Conservation (phyloP, 92 coral and sea anemone species). For the Zoanthus solanderi region DNA sequence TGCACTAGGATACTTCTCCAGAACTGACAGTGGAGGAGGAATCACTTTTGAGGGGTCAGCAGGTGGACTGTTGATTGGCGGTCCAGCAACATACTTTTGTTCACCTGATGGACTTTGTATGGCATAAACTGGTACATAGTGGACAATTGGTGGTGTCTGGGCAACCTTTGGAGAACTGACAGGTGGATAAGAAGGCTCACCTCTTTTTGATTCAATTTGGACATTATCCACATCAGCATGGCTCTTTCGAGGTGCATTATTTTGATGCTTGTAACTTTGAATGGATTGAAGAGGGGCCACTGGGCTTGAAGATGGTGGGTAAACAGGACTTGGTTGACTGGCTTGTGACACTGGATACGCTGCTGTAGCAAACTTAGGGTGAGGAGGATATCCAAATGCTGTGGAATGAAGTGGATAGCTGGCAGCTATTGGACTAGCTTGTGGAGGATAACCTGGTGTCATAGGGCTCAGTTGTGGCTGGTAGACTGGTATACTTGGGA, state of each 20-base stretch:
- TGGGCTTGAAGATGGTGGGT: constrained; percentile 23
- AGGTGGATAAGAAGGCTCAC: constrained; percentile 3
- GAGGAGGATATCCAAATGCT: constrained; percentile 44
- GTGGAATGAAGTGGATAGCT: constrained; percentile 38
- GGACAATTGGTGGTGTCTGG: constrained; percentile 59
- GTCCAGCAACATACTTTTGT: constrained; percentile 43
- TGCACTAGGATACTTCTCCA: constrained; percentile 48
- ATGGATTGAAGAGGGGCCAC: not conserved
- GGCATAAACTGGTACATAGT: constrained; percentile 86
- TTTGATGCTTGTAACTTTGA: constrained; percentile 15
- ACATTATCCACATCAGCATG: not conserved
- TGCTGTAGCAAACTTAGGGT: constrained; percentile 6
- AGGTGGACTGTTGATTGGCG: constrained; percentile 45
- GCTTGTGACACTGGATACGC: constrained; percentile 14
- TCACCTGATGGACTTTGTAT: constrained; percentile 74
- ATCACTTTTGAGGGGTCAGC: constrained; percentile 41
- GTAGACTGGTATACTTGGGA: not conserved
- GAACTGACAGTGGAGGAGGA: constrained; percentile 38
- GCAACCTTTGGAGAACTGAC: constrained; percentile 33
- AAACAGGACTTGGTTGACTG: not conserved
- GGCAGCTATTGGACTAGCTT: constrained; percentile 43
- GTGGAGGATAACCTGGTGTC: constrained; percentile 28
- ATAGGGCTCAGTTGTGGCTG: constrained; percentile 39
- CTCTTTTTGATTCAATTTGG: constrained; percentile 23
- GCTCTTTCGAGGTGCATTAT: not conserved